Percentiles rank a stretch among this genome's conserved stretches.
These are phyloP conservation scores for Rhyzopertha dominica DNA, from an alignment of 1,140 invertebrate genomes.

Conservation along the genomic window DNA sequence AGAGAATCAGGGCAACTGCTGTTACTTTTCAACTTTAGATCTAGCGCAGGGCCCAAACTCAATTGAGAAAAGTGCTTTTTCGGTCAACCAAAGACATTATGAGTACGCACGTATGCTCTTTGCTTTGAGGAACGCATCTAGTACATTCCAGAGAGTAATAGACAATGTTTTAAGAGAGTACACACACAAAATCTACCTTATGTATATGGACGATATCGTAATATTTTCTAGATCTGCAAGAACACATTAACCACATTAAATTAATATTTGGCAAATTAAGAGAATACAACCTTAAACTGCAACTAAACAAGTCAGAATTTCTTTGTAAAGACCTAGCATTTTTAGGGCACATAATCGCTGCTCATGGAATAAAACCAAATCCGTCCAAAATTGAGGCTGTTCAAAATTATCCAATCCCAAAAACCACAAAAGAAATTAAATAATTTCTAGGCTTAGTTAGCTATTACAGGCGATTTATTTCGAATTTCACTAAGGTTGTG, in stretches of 20 bases:
- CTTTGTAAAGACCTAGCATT: conserved; percentile 23
- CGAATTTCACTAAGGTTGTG: conserved; percentile 13
- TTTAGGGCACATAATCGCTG: conserved; percentile 18
- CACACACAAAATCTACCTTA: conserved; percentile 26
- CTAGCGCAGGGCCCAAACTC: too few relatives aligned
- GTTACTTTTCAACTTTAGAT: too few relatives aligned
- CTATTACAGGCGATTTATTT: conserved; percentile 26
- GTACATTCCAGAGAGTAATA: too few relatives aligned
- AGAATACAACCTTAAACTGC: conserved; percentile 30
- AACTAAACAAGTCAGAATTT: conserved; percentile 37
- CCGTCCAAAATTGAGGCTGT: conserved; percentile 16
- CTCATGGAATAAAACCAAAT: conserved; percentile 19
- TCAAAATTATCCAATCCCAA: conserved; percentile 13
- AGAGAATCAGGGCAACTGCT: too few relatives aligned
- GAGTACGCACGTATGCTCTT: too few relatives aligned
- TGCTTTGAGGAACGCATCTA: too few relatives aligned
- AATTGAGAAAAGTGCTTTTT: too few relatives aligned
- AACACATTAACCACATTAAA: conserved; percentile 28
- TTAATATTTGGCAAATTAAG: conserved; percentile 25
- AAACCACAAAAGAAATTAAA: conserved; percentile 23
- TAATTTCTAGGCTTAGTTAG: conserved; percentile 24
- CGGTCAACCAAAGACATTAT: too few relatives aligned
- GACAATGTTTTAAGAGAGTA: conserved; percentile 35
- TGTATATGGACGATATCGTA: conserved; percentile 43
- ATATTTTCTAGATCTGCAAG: conserved; percentile 27